These are phyloP conservation scores for Odontesthes bonariensis DNA, from an alignment of 2,113 vertebrate genomes.

Conservation along the genomic window DNA sequence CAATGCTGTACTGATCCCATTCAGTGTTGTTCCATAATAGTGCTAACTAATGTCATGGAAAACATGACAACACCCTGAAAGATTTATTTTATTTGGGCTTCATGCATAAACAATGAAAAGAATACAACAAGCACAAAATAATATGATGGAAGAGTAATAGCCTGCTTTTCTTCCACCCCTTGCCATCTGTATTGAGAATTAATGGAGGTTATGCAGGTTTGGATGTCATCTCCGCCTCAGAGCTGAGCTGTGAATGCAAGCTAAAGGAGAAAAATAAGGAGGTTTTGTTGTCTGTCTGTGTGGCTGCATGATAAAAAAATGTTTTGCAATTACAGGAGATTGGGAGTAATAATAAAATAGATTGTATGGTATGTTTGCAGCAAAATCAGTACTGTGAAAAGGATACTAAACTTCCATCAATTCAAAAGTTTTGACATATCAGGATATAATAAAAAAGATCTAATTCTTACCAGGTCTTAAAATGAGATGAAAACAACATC, in stretches of 20 bases:
- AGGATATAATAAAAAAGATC: too few species aligned
- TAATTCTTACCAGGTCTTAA: too few species aligned
- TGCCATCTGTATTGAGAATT: conserved; percentile 24
- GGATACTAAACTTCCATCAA: too few species aligned
- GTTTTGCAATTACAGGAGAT: neutral
- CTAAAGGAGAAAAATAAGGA: neutral
- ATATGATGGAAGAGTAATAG: conserved; percentile 31
- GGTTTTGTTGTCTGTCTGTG: neutral
- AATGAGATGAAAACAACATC: too few species aligned
- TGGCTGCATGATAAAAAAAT: neutral
- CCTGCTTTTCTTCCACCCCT: conserved; percentile 29
- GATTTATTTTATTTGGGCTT: conserved; percentile 47
- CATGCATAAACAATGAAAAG: conserved; percentile 53
- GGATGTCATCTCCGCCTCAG: conserved; percentile 7
- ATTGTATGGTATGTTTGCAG: too few species aligned
- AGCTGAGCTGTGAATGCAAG: neutral
- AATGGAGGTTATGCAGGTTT: conserved; percentile 22
- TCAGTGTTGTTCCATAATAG: conserved; percentile 65
- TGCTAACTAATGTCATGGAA: conserved; percentile 58
- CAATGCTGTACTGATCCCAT: conserved; percentile 62
- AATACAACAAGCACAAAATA: conserved; percentile 22
- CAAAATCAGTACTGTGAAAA: too few species aligned
- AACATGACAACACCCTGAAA: conserved; percentile 55
- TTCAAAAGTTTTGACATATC: too few species aligned
- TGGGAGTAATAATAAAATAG: neutral